Percentiles rank a stretch among this genome's conserved stretches.
phyloP scores from a whole-genome alignment of 64 coral and sea anemone genomes.

The Cladopsammia gracilis region DNA sequence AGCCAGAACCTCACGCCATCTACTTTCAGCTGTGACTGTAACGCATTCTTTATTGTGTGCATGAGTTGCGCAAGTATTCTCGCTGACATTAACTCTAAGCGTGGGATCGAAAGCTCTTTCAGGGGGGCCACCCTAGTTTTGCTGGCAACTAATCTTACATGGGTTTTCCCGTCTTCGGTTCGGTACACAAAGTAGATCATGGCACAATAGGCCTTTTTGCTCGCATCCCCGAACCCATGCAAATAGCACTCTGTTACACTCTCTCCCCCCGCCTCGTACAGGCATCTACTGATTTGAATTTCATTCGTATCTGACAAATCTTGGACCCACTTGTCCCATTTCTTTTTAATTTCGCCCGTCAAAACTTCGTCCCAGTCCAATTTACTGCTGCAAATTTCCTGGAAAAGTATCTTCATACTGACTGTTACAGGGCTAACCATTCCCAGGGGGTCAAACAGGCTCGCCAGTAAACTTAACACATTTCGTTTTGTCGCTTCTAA shows the following conservation, averaged over 20 bases:
- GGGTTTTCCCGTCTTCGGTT: background rate
- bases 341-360: background rate
- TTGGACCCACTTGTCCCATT: constrained; percentile 1
- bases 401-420: constrained; percentile 62
- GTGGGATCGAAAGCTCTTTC: constrained; percentile 23
- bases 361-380: constrained; percentile 42
- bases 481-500: constrained; percentile 49
- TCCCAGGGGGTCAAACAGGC: constrained; percentile 68
- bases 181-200: background rate
- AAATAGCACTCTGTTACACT: constrained; percentile 35
- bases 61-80: constrained; percentile 38
- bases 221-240: no score
- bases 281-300: constrained; percentile 1
- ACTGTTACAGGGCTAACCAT: constrained; percentile 9
- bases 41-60: constrained; percentile 8
- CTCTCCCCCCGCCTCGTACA: background rate
- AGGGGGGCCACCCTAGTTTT: constrained; percentile 47
- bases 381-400: background rate
- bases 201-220: constrained; percentile 50
- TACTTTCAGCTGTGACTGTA: background rate
- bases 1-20: constrained; percentile 12
- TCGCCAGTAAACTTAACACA: constrained; percentile 39
- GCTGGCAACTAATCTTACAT: constrained; percentile 1
- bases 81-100: constrained; percentile 47
- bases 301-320: background rate